Evolutionary conservation across 2,113 vertebrate genomes (phyloP), one percentile per base, ranked within the genome.

Genomic region (Ornithorhynchus anatinus): DNA sequence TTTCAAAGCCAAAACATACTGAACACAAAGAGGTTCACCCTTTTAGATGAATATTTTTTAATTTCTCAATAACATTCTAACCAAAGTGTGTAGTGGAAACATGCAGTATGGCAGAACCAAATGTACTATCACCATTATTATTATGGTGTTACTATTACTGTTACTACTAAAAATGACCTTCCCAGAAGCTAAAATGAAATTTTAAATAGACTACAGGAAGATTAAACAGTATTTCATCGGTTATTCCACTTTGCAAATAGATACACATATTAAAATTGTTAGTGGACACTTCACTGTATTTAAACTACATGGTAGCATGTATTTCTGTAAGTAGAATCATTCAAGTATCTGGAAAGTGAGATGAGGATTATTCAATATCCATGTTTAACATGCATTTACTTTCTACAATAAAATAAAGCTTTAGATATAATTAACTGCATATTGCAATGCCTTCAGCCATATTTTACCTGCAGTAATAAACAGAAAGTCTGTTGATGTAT

Each of bases 401-500:
- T 69, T 37, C 64, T 69, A 54, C 5, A 77, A 62, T 17, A 10
- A 65, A 77, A 35, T 43, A 77, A 61, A 7, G 65, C 62, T 73
- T 53, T 51, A 71, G 67, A 42, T 58, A 11, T 51, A 70, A 60
- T 16, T 51, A 32, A 11, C 15, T 60, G 68, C 52, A 38, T 45
- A n/a, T 16, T 53, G n/a, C 19, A 53, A 3, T 0, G 0, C 27
- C 23, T 78, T 8, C 22, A n/a, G 15, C 11, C 44, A 67, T 61
- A 61, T 43, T 52, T 71, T 69, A 17, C 4, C 25, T 52, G 17
- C 61, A 63, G 13, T 74, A 69, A 40, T 52, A 5, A 44, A 62
- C 20, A 57, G 64, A 61, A 54, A 59, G 42, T 29, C 0, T 17
- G 2, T 2, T 72, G 48, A 25, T 60, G 27, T 58, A n/a, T n/a